Percentiles rank a stretch among this genome's conserved stretches.
Evolutionary conservation across 2,888 invertebrate genomes (phyloP).

Genomic region (Chrysolina americana): DNA sequence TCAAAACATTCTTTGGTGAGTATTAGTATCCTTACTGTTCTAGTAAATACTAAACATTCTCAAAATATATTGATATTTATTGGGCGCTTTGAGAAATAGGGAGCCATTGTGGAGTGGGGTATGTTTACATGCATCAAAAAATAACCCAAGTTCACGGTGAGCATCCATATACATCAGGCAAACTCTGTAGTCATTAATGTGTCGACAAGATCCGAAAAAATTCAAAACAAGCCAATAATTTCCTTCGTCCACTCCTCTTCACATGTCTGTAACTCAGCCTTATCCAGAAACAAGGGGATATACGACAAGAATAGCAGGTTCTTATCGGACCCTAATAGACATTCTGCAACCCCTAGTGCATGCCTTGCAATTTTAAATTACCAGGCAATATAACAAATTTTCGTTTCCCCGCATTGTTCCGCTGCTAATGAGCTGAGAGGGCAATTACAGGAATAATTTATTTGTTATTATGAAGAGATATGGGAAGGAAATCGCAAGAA

Average conservation of each 20-base stretch:
- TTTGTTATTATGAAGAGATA: conserved; percentile 33
- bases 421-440: conserved; percentile 46
- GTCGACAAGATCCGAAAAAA: not conserved
- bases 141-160: too few relatives aligned
- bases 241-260: conserved; percentile 47
- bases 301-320: conserved; percentile 45
- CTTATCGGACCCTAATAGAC: conserved; percentile 54
- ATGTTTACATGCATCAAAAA: too few relatives aligned
- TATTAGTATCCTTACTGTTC: too few relatives aligned
- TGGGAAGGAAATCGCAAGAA: conserved; percentile 26
- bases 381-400: conserved; percentile 46
- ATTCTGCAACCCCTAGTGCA: conserved; percentile 47
- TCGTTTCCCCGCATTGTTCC: conserved; percentile 43
- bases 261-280: conserved; percentile 45
- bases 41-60: too few relatives aligned
- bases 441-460: conserved; percentile 48
- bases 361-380: conserved; percentile 49
- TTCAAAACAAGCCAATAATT: not conserved
- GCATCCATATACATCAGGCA: too few relatives aligned
- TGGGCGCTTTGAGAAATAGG: too few relatives aligned
- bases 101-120: too few relatives aligned
- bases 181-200: not conserved
- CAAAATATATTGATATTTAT: too few relatives aligned
- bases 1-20: too few relatives aligned
- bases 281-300: conserved; percentile 50